These are phyloP conservation scores for Drosophila dunni DNA, from an alignment of 1,140 invertebrate genomes.

Conservation along the genomic window DNA sequence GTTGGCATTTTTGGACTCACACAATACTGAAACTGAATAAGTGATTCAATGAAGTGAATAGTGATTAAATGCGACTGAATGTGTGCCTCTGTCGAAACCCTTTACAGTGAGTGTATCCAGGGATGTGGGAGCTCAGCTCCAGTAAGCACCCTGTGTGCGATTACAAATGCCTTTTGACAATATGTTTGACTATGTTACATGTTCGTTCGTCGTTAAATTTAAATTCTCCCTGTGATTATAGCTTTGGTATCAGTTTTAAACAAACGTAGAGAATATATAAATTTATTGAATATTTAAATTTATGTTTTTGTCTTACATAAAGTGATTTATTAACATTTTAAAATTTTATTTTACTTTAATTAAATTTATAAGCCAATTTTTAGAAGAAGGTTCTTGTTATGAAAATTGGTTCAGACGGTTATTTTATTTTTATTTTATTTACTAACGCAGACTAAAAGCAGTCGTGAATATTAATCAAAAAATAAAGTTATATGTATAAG, in stretches of 20 bases:
- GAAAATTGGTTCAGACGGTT: no score
- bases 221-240: background rate
- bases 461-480: no score
- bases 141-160: conserved; percentile 22
- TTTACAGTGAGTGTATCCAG: conserved; percentile 23
- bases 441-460: no score
- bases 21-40: conserved; percentile 63
- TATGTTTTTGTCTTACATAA: no score
- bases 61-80: conserved; percentile 63
- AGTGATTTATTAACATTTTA: no score
- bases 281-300: background rate
- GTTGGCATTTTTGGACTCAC: conserved; percentile 51
- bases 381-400: no score
- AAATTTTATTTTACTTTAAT: no score
- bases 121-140: conserved; percentile 13
- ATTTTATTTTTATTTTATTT: no score
- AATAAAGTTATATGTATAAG: no score
- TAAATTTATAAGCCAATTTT: no score
- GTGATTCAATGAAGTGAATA: conserved; percentile 75
- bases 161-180: conserved; percentile 35
- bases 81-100: background rate
- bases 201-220: background rate
- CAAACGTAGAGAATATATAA: background rate
- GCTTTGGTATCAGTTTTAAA: background rate
- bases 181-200: background rate